Conservation (phyloP, 1,140 invertebrate genomes). For the Ooceraea biroi region DNA sequence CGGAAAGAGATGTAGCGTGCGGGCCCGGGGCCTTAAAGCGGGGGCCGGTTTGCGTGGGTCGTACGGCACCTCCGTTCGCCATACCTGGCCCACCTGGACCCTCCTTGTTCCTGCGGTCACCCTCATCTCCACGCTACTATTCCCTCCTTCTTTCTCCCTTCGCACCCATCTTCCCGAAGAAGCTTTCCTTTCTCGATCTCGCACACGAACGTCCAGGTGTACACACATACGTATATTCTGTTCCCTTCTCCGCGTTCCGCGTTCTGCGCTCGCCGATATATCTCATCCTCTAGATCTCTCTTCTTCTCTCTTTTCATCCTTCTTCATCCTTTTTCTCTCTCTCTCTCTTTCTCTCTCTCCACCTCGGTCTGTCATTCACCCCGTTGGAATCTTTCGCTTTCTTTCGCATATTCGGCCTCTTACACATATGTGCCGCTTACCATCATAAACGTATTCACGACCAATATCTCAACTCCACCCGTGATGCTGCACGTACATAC, state of each 20-base stretch:
- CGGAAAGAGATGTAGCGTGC: slow-evolving; percentile 63
- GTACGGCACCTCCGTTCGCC: slow-evolving; percentile 78
- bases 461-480: slow-evolving; percentile 69
- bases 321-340: no score
- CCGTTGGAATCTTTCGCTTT: slow-evolving; percentile 57
- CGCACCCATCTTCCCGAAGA: slow-evolving; percentile 22
- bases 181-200: slow-evolving; percentile 31
- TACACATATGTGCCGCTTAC: slow-evolving; percentile 67
- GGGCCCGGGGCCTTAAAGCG: slow-evolving; percentile 68
- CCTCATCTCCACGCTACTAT: slow-evolving; percentile 30
- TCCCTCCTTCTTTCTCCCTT: neutral
- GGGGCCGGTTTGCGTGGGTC: slow-evolving; percentile 80
- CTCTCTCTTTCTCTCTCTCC: neutral
- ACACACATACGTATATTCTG: neutral
- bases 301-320: slow-evolving; percentile 38
- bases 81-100: slow-evolving; percentile 71
- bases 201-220: neutral
- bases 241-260: slow-evolving; percentile 20
- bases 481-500: slow-evolving; percentile 49
- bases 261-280: no score
- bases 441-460: slow-evolving; percentile 70
- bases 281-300: slow-evolving; percentile 31
- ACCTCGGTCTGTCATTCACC: slow-evolving; percentile 17
- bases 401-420: slow-evolving; percentile 30
- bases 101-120: slow-evolving; percentile 48